Conservation (phyloP, 2,888 invertebrate species). For the Sericinus montela region DNA sequence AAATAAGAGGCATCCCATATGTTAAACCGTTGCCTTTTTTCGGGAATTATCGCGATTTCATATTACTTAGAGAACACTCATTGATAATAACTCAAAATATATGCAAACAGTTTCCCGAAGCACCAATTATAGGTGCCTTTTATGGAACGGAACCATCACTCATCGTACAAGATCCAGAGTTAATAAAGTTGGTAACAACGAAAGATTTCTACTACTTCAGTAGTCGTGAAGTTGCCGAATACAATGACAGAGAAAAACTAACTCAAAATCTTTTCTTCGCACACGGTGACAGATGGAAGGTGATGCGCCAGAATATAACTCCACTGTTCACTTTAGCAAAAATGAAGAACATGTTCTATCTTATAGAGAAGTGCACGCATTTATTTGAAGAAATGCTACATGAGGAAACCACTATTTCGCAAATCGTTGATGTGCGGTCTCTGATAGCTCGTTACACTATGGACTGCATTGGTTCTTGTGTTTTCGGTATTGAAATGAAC, state of each 20-base stretch:
- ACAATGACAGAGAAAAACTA: constrained; percentile 37
- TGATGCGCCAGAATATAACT: constrained; percentile 50
- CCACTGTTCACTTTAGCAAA: constrained; percentile 54
- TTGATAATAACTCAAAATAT: constrained; percentile 35
- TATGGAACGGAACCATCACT: constrained; percentile 53
- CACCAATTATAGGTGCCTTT: constrained; percentile 48
- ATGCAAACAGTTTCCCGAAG: constrained; percentile 41
- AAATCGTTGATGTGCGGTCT: constrained; percentile 33
- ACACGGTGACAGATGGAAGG: constrained; percentile 54
- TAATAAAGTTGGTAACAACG: constrained; percentile 45
- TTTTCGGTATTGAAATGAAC: constrained; percentile 49
- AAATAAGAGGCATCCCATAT: constrained; percentile 39
- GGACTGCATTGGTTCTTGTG: constrained; percentile 48
- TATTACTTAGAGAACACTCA: constrained; percentile 36
- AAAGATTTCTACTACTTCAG: constrained; percentile 58
- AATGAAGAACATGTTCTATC: constrained; percentile 58
- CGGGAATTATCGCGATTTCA: constrained; percentile 46
- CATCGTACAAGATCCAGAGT: constrained; percentile 47
- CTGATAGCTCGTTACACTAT: constrained; percentile 47
- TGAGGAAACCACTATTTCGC: constrained; percentile 22
- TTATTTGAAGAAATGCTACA: constrained; percentile 41
- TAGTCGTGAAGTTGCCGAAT: constrained; percentile 43
- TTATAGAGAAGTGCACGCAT: constrained; percentile 40
- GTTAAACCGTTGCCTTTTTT: constrained; percentile 39
- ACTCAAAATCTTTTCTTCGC: constrained; percentile 43